Percentiles rank a stretch among this genome's conserved stretches.
phyloP scores from a whole-genome alignment of 2,113 vertebrate genomes.

The Pachycephala philippinensis region DNA sequence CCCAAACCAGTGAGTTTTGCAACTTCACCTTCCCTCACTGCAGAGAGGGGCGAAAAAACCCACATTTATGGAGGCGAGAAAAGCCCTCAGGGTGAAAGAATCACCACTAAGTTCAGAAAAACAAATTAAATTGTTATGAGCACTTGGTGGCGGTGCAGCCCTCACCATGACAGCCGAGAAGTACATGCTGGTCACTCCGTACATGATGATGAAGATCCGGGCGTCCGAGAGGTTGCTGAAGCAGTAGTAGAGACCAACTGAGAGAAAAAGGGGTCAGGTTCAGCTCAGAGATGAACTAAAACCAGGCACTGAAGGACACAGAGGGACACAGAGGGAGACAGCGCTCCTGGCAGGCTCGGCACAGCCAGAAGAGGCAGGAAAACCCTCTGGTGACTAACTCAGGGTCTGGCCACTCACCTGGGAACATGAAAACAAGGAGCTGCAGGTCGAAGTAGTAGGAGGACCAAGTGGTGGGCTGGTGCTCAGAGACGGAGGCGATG shows the following conservation, averaged over 20 bases:
- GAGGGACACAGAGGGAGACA: neutral
- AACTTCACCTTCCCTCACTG: neutral
- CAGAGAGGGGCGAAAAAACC: accelerated
- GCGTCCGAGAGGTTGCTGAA: slow-evolving; percentile 97
- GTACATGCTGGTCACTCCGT: slow-evolving; percentile 99
- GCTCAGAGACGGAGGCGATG: slow-evolving; percentile 96
- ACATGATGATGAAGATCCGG: slow-evolving; percentile 99
- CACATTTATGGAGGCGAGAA: neutral
- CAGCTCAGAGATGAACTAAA: neutral
- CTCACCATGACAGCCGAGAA: slow-evolving; percentile 98
- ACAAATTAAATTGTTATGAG: accelerated
- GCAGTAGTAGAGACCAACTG: slow-evolving; percentile 98
- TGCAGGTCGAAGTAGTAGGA: slow-evolving; percentile 98
- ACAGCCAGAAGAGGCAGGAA: accelerated
- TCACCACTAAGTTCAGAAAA: neutral
- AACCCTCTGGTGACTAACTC: neutral
- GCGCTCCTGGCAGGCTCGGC: accelerated
- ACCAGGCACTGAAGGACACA: neutral
- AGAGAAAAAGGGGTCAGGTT: neutral
- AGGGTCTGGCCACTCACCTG: slow-evolving; percentile 66
- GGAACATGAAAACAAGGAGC: slow-evolving; percentile 99
- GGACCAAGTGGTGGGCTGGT: slow-evolving; percentile 98
- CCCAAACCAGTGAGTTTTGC: neutral
- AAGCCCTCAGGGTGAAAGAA: neutral
- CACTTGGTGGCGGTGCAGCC: accelerated